Conservation (phyloP, 2,113 vertebrate genomes). For the Erinaceus europaeus region DNA sequence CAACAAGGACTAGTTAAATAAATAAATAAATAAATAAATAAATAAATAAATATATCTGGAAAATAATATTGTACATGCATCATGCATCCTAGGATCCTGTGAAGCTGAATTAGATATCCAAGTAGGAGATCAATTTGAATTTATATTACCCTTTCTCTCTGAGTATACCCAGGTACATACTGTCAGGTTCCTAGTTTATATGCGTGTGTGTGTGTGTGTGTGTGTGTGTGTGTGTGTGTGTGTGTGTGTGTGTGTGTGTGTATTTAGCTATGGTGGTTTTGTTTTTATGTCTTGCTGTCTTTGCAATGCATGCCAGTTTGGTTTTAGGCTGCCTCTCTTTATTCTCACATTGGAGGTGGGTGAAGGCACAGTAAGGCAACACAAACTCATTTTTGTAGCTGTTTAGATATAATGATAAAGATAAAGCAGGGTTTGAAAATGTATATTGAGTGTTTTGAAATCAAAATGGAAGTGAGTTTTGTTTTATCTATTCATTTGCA, state of each 20-base stretch:
- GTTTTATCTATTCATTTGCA: constrained; percentile 13
- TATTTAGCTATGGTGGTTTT: constrained; percentile 27
- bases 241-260: too few relatives aligned
- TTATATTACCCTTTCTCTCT: neutral
- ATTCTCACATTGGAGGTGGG: constrained; percentile 15
- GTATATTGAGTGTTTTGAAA: constrained; percentile 10
- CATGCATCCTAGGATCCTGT: neutral
- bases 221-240: too few relatives aligned
- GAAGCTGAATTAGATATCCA: constrained; percentile 34
- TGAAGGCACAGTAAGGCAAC: neutral
- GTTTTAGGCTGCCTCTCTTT: constrained; percentile 45
- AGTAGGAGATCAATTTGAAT: constrained; percentile 57
- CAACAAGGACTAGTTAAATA: neutral
- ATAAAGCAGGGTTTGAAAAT: constrained; percentile 27
- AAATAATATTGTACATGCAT: constrained; percentile 5
- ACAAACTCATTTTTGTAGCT: constrained; percentile 36
- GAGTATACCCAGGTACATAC: constrained; percentile 4
- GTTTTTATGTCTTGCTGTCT: constrained; percentile 53
- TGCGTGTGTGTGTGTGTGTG: too few relatives aligned
- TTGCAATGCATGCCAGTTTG: constrained; percentile 36
- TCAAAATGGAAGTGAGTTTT: constrained; percentile 24
- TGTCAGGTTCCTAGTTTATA: constrained; percentile 2
- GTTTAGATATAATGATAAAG: constrained; percentile 40
- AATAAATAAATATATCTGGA: neutral
- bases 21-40: neutral